phyloP scores from a whole-genome alignment of 2,797 vertebrate genomes.

The Darevskia nairensis region DNA sequence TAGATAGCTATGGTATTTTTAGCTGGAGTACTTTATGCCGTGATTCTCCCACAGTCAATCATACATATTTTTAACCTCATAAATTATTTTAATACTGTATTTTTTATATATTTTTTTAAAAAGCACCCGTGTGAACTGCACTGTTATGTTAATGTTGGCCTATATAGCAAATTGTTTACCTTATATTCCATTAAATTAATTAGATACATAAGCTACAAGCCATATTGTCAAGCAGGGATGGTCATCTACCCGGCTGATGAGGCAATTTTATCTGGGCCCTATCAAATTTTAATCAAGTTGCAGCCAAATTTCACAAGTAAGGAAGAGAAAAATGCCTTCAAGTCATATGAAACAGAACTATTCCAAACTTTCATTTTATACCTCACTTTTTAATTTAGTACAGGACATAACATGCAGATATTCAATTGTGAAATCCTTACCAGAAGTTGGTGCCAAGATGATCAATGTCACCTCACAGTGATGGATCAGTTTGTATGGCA shows the following conservation, averaged over 20 bases:
- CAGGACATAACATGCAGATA: too few relatives aligned
- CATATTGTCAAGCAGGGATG: constrained; percentile 1
- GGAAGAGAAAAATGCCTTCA: background rate
- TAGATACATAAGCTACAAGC: constrained; percentile 31
- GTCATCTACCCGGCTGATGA: background rate
- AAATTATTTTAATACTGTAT: constrained; percentile 27
- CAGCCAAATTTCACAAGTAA: background rate
- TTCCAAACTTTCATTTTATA: background rate
- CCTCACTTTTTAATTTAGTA: background rate
- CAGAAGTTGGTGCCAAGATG: too few relatives aligned
- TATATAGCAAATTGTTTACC: constrained; percentile 4
- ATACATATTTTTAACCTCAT: constrained; percentile 30
- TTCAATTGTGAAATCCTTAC: too few relatives aligned
- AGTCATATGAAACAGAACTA: background rate
- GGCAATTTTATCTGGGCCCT: background rate
- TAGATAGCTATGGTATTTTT: background rate
- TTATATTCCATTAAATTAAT: constrained; percentile 20
- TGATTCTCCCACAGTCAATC: constrained; percentile 26
- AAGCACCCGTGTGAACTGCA: constrained; percentile 3
- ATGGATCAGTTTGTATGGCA: background rate
- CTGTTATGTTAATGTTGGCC: constrained; percentile 48
- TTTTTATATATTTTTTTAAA: background rate
- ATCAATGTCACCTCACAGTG: background rate
- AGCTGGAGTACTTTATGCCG: background rate
- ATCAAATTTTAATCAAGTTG: background rate